Conservation (phyloP, 2,113 vertebrate species). For the Sinocyclocheilus maitianheensis region DNA sequence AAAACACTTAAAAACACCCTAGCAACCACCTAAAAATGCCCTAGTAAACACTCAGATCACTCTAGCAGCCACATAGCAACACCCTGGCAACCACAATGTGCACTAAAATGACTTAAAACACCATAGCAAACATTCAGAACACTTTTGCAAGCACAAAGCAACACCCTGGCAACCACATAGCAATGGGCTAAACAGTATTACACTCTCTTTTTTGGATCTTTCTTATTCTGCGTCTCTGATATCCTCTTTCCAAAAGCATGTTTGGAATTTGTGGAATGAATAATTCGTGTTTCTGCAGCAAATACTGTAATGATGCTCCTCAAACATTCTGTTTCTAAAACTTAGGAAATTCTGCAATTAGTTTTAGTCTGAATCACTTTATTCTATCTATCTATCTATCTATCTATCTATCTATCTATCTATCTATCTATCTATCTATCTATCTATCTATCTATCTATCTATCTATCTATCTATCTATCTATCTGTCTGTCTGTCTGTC, state of each 20-base stretch:
- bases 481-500: too few relatives aligned
- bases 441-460: background rate
- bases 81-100: background rate
- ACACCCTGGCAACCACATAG: too few relatives aligned
- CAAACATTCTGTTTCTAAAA: background rate
- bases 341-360: too few relatives aligned
- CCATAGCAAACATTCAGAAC: too few relatives aligned
- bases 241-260: background rate
- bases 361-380: too few relatives aligned
- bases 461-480: too few relatives aligned
- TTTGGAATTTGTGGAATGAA: background rate
- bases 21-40: background rate
- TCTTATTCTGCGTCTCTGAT: background rate
- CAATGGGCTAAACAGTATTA: background rate
- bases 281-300: background rate
- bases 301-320: background rate
- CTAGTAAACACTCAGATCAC: background rate
- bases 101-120: too few relatives aligned
- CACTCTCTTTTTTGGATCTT: conserved; percentile 7
- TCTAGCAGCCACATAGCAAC: background rate
- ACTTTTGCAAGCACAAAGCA: too few relatives aligned
- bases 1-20: background rate
- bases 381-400: background rate
- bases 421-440: background rate
- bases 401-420: too few relatives aligned